Evolutionary conservation across 92 coral and sea anemone genomes (phyloP), one percentile per base, ranked within the genome.

Genomic region (Anthopleura xanthogrammica): DNA sequence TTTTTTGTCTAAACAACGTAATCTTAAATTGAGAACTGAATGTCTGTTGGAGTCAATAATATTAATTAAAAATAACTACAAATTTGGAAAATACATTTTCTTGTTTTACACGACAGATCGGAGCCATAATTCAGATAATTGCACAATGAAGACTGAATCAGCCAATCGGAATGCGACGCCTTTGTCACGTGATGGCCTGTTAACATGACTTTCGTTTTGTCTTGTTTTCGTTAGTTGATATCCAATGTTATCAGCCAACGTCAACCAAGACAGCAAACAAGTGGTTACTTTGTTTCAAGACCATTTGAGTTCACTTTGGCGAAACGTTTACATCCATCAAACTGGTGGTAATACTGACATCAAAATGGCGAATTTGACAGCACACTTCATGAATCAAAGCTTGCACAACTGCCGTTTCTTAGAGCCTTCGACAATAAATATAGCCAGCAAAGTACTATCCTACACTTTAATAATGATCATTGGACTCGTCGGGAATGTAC

Each of bases 401-500:
- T 23, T 43, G 10, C 41, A 68, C 24, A 42, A 3, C 42, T 68
- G 74, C 42, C 5, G 13, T 2, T 79, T 64, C 48, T 36, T 52
- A 16, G 60, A 66, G 22, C 60, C 80, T 12, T 39, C 71, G 75
- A 77, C 56, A 5, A 16, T 29, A 13, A 83, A 72, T 36, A 52
- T 48, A 3, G 54, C 55, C 5, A 4, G 41, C 0, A 83, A 83
- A 62, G 42, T 76, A 7, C 41, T 77, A 10, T 81, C 87, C 3
- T 77, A 75, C 74, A 80, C 48, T 11, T 4, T 83, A 5, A 66
- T 75, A n/a, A 58, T 77, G 65, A 60, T 76, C 16, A 16, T 52
- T 10, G 52, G 82, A 29, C 55, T 83, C 2, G 40, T 83, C 10
- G 87, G 87, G 17, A 83, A 83, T 58, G 76, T 76, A 2, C 12